Conservation (phyloP, 2,113 vertebrate genomes). For the Grantiella picta region DNA sequence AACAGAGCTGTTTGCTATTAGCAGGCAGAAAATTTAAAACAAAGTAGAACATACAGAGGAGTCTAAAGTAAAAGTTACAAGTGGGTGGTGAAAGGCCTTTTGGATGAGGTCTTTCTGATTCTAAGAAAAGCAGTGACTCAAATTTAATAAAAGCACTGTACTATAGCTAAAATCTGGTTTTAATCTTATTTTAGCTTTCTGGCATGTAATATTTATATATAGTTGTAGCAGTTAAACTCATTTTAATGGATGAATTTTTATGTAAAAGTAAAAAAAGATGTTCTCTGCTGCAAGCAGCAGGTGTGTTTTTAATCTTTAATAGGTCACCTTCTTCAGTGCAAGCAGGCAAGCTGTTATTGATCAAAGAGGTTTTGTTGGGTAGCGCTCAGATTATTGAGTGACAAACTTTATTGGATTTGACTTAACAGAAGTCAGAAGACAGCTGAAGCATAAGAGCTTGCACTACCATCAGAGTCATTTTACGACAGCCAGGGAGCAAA, state of each 20-base stretch:
- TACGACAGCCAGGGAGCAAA: conserved; percentile 81
- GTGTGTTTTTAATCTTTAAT: conserved; percentile 83
- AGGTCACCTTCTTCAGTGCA: conserved; percentile 85
- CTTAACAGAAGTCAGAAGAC: conserved; percentile 82
- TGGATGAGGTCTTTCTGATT: conserved; percentile 4
- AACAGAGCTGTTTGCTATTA: conserved; percentile 24
- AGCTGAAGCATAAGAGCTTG: conserved; percentile 82
- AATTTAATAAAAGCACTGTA: conserved; percentile 38
- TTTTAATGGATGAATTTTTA: conserved; percentile 72
- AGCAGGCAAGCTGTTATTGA: conserved; percentile 85
- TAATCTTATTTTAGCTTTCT: conserved; percentile 63
- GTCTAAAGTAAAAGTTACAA: neutral
- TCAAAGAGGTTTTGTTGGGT: conserved; percentile 84
- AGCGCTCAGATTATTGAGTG: conserved; percentile 83
- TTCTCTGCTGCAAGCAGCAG: conserved; percentile 75
- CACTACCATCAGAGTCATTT: conserved; percentile 83
- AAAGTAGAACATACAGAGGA: neutral
- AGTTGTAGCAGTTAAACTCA: conserved; percentile 68
- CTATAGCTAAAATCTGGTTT: conserved; percentile 38
- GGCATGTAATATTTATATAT: conserved; percentile 61
- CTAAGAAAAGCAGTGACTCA: conserved; percentile 49
- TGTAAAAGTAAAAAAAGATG: conserved; percentile 73
- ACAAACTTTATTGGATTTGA: conserved; percentile 87
- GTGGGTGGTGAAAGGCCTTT: conserved; percentile 28
- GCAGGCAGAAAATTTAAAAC: conserved; percentile 2